Evolutionary conservation across 2,113 vertebrate genomes (phyloP).

Genomic region (Corvus hawaiiensis): DNA sequence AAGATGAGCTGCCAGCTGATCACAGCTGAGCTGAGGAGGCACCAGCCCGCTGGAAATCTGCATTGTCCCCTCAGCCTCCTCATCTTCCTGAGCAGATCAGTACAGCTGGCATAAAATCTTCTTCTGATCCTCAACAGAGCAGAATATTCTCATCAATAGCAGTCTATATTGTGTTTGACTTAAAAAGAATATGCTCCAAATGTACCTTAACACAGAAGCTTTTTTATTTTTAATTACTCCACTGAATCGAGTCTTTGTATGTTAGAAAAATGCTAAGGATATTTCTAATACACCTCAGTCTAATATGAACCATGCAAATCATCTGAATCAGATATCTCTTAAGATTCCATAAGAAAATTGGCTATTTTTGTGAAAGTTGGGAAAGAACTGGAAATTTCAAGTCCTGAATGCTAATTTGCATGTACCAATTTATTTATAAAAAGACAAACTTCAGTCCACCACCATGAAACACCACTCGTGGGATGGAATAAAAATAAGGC

Average conservation of each 20-base stretch:
- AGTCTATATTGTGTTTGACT: background rate
- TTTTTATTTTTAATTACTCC: background rate
- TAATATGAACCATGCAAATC: background rate
- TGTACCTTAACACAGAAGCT: background rate
- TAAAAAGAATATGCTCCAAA: background rate
- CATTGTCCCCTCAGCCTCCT: background rate
- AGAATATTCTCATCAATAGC: background rate
- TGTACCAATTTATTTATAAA: background rate
- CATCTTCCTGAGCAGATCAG: background rate
- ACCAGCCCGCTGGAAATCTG: background rate
- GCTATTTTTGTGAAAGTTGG: background rate
- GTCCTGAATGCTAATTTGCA: background rate
- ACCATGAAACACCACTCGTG: background rate
- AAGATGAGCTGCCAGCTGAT: background rate
- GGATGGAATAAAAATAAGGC: background rate
- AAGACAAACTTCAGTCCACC: background rate
- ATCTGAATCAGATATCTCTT: background rate
- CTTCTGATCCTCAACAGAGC: background rate
- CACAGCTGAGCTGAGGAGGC: background rate
- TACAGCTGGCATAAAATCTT: background rate
- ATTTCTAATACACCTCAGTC: background rate
- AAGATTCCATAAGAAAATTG: background rate
- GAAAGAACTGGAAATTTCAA: background rate
- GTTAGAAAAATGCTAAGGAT: background rate
- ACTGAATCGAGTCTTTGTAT: background rate